A percentile compares a stretch with the other conserved stretches of the same genome.
phyloP scores from a whole-genome alignment of 1,140 invertebrate species.

The Anastrepha obliqua region DNA sequence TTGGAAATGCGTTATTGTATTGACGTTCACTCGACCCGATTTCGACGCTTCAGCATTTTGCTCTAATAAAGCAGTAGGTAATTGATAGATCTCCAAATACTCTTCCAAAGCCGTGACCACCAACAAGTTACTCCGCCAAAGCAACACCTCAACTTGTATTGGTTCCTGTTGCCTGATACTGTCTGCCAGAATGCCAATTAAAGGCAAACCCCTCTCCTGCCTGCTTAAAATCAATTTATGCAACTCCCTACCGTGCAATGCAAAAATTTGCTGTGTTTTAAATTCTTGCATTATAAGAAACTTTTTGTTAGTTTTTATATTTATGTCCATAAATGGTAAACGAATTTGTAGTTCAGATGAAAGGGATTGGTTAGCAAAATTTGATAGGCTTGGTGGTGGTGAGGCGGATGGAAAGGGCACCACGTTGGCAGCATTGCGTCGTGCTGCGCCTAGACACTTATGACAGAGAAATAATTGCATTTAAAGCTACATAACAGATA shows the following conservation, averaged over 20 bases:
- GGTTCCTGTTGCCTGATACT: slow-evolving; percentile 56
- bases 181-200: slow-evolving; percentile 62
- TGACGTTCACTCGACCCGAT: neutral
- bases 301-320: slow-evolving; percentile 60
- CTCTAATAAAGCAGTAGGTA: slow-evolving; percentile 59
- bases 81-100: slow-evolving; percentile 66
- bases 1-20: slow-evolving; percentile 58
- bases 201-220: slow-evolving; percentile 62
- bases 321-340: slow-evolving; percentile 69
- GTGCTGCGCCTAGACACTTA: neutral
- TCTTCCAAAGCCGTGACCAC: slow-evolving; percentile 64
- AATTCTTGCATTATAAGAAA: slow-evolving; percentile 63
- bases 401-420: slow-evolving; percentile 6
- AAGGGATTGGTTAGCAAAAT: neutral
- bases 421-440: neutral
- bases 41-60: slow-evolving; percentile 42
- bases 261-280: slow-evolving; percentile 60
- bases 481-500: neutral
- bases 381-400: neutral
- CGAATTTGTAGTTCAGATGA: slow-evolving; percentile 54
- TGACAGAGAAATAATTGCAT: neutral
- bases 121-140: slow-evolving; percentile 65
- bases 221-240: slow-evolving; percentile 63
- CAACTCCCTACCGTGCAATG: slow-evolving; percentile 66
- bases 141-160: slow-evolving; percentile 59